Percentiles rank a stretch among this genome's conserved stretches.
These are phyloP conservation scores for Malacoctenus gilli DNA, from an alignment of 2,797 vertebrate genomes.

Conservation along the genomic window DNA sequence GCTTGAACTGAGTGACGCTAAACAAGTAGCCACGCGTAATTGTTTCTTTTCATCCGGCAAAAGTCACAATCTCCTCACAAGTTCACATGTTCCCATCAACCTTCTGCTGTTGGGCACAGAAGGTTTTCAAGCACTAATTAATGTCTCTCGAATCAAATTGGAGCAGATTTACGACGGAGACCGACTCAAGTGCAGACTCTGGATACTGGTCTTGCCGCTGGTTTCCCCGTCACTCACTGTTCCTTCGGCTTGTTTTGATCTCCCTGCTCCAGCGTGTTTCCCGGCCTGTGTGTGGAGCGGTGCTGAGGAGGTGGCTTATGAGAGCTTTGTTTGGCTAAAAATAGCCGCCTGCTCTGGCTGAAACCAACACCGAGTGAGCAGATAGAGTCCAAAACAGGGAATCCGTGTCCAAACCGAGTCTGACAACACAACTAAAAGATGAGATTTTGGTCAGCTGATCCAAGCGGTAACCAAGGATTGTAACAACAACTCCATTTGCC, in stretches of 20 bases:
- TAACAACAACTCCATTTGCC: not conserved
- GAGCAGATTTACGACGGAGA: no score
- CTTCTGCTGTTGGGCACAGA: no score
- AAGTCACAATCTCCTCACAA: no score
- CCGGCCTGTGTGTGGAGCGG: not conserved
- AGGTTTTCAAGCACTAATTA: no score
- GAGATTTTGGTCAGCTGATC: not conserved
- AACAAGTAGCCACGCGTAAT: no score
- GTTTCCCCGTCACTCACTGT: not conserved
- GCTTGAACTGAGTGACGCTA: no score
- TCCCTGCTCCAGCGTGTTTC: not conserved
- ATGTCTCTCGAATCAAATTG: no score
- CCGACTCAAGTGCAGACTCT: no score
- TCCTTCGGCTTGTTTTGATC: not conserved
- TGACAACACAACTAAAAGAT: not conserved
- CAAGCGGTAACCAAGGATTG: not conserved
- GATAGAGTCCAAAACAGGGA: not conserved
- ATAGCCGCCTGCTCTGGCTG: not conserved
- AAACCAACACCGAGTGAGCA: not conserved
- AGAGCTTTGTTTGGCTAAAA: constrained; percentile 1
- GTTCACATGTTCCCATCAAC: no score
- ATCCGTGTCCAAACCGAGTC: no score
- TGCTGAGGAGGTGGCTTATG: not conserved
- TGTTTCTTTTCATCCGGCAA: no score
- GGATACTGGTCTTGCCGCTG: no score